These are phyloP conservation scores for Incurvaria masculella DNA, from an alignment of 2,888 invertebrate genomes.

Conservation along the genomic window DNA sequence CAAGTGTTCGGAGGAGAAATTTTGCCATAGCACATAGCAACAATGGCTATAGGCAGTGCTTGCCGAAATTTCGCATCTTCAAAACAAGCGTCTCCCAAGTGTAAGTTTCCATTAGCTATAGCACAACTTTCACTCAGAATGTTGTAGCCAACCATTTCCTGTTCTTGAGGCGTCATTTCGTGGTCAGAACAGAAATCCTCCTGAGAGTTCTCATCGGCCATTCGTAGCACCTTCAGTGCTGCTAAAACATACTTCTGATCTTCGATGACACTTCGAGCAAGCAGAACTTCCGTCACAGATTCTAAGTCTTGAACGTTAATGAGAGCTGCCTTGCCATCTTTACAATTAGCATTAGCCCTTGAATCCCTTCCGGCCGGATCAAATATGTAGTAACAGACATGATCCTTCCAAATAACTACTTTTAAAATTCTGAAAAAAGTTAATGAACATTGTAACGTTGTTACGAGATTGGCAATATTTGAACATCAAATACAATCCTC, in stretches of 20 bases:
- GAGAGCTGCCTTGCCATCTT: constrained; percentile 53
- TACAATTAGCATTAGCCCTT: constrained; percentile 45
- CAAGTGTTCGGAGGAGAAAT: constrained; percentile 62
- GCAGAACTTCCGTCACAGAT: constrained; percentile 45
- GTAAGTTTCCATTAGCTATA: constrained; percentile 55
- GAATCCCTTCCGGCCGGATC: constrained; percentile 59
- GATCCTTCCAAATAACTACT: constrained; percentile 58
- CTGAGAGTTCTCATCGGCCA: constrained; percentile 38
- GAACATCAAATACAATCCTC: constrained; percentile 4
- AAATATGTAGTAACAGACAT: constrained; percentile 59
- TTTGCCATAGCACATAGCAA: constrained; percentile 61
- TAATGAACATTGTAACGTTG: not conserved
- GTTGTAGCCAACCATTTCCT: constrained; percentile 53
- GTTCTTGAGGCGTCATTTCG: constrained; percentile 44
- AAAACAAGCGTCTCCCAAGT: constrained; percentile 57
- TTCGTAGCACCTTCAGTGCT: constrained; percentile 44
- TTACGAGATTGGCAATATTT: not conserved
- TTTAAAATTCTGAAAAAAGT: constrained; percentile 33
- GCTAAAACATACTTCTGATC: constrained; percentile 50
- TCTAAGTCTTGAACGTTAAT: constrained; percentile 53
- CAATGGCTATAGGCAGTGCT: constrained; percentile 56
- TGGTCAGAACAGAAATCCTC: constrained; percentile 48
- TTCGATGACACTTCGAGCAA: constrained; percentile 43
- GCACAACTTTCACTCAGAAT: constrained; percentile 55
- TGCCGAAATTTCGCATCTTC: constrained; percentile 57